Evolutionary conservation across 2,113 vertebrate genomes (phyloP).

Genomic region (Corvus moneduloides): DNA sequence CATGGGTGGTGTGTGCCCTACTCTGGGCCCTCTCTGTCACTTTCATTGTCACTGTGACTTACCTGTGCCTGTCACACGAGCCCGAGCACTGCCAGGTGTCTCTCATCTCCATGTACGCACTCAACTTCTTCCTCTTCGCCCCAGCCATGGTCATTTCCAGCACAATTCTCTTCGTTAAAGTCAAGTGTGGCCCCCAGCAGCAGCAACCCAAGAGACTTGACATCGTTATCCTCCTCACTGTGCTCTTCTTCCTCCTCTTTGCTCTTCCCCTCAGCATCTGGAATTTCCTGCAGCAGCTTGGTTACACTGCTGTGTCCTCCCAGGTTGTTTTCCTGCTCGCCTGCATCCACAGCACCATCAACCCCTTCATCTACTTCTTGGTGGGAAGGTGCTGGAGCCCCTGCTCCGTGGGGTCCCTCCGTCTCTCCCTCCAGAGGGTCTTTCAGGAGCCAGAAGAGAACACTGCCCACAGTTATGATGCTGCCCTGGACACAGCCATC

Average conservation of each 20-base stretch:
- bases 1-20: neutral
- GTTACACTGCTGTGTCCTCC: fast-evolving
- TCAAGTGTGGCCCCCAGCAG: neutral
- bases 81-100: neutral
- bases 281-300: neutral
- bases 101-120: neutral
- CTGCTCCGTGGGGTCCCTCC: fast-evolving
- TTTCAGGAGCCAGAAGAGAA: neutral
- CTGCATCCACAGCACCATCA: neutral
- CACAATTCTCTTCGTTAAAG: neutral
- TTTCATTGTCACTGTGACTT: conserved; percentile 19
- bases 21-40: conserved; percentile 54
- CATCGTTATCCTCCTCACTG: neutral
- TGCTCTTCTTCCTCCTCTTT: neutral
- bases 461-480: fast-evolving
- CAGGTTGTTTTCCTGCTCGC: neutral
- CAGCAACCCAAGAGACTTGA: neutral
- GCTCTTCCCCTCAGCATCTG: neutral
- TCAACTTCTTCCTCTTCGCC: neutral
- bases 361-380: too few relatives aligned
- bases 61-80: neutral
- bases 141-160: conserved; percentile 45
- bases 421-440: neutral
- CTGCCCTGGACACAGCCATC: fast-evolving
- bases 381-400: neutral